Conservation (phyloP, 2,888 invertebrate species). For the Drepanosiphum platanoidis region DNA sequence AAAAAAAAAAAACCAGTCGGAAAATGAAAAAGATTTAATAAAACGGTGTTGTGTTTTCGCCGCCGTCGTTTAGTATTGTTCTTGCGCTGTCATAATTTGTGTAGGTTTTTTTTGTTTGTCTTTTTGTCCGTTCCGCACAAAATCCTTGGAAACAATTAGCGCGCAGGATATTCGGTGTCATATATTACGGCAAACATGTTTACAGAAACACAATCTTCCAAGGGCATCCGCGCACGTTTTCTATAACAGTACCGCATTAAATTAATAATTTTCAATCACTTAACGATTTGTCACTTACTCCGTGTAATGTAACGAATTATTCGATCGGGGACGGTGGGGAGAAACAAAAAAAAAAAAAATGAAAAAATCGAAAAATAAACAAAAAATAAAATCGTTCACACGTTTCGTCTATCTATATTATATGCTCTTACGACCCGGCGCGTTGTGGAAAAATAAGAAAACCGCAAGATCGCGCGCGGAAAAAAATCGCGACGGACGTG, state of each 20-base stretch:
- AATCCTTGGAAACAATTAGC: constrained; percentile 50
- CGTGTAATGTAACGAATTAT: neutral
- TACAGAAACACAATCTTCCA: constrained; percentile 36
- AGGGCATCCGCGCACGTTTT: constrained; percentile 1
- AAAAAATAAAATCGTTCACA: too few species aligned
- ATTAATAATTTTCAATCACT: constrained; percentile 28
- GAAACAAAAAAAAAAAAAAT: too few species aligned
- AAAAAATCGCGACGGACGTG: too few species aligned
- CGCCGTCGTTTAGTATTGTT: constrained; percentile 22
- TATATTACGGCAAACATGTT: constrained; percentile 35
- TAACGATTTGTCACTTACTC: constrained; percentile 11
- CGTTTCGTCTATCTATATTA: too few species aligned
- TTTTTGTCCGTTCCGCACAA: neutral
- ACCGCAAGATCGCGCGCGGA: too few species aligned
- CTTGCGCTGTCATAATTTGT: constrained; percentile 37
- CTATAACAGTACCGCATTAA: neutral
- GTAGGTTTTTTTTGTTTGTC: neutral
- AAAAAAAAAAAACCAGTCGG: constrained; percentile 23
- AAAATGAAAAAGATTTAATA: neutral
- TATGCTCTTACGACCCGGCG: too few species aligned
- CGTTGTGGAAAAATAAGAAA: too few species aligned
- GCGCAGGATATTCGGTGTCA: constrained; percentile 38
- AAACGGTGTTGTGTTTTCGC: neutral
- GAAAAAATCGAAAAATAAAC: too few species aligned
- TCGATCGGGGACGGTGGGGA: neutral